phyloP scores from a whole-genome alignment of 2,113 vertebrate genomes.

The Thamnophis sirtalis region DNA sequence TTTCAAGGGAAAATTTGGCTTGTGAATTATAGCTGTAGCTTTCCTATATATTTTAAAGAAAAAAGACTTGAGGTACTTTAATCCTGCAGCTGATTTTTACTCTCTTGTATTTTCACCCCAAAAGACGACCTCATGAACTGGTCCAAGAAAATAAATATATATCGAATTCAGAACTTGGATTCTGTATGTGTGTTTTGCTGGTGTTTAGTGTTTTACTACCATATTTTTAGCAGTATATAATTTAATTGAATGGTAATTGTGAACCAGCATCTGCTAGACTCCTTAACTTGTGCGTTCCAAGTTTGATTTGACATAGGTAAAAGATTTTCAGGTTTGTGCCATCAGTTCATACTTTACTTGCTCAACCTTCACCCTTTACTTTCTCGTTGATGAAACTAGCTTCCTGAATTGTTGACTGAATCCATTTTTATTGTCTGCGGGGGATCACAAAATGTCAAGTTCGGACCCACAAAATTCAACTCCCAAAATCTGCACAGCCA shows the following conservation, averaged over 20 bases:
- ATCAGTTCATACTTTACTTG: not conserved
- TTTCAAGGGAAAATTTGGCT: conserved; percentile 13
- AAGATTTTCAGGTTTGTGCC: not conserved
- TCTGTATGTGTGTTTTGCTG: not conserved
- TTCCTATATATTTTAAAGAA: conserved; percentile 1
- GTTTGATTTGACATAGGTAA: not conserved
- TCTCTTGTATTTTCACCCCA: not conserved
- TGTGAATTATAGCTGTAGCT: conserved; percentile 10
- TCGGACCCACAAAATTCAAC: not conserved
- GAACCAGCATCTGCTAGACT: not conserved
- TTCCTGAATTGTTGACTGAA: not conserved
- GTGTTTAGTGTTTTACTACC: too few relatives aligned
- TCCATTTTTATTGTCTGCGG: not conserved
- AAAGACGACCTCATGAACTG: not conserved
- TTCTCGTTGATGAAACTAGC: not conserved
- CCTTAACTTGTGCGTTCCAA: not conserved
- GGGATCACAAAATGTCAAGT: not conserved
- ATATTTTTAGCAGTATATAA: not conserved
- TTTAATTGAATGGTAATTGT: not conserved
- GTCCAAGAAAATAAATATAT: not conserved
- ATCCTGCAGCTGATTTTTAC: conserved; percentile 5
- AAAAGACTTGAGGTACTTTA: conserved; percentile 2
- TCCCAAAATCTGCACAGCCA: not conserved
- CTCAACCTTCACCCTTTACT: not conserved
- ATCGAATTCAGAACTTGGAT: not conserved